Conservation (phyloP, 2,888 invertebrate genomes). For the Clusia tigrina region DNA sequence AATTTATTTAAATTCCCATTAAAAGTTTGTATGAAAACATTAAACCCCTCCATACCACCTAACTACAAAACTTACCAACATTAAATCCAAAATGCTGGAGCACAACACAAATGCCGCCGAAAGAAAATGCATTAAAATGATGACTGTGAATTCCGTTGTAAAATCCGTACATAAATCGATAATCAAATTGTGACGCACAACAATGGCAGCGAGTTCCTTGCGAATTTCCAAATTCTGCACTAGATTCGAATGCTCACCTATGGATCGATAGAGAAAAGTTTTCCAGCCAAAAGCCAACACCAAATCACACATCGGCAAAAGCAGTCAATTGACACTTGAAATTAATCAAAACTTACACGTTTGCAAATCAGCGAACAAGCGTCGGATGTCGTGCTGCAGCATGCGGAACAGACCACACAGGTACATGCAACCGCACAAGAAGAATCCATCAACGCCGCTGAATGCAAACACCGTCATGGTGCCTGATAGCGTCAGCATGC, state of each 20-base stretch:
- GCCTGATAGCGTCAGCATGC: slow-evolving; percentile 50
- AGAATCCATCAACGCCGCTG: slow-evolving; percentile 58
- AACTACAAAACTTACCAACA: slow-evolving; percentile 52
- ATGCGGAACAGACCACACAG: slow-evolving; percentile 52
- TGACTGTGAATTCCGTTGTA: slow-evolving; percentile 51
- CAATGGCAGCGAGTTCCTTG: slow-evolving; percentile 42
- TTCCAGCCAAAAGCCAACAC: slow-evolving; percentile 15
- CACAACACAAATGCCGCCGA: slow-evolving; percentile 60
- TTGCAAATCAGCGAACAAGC: slow-evolving; percentile 43
- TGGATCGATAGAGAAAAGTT: slow-evolving; percentile 10
- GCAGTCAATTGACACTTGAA: not conserved
- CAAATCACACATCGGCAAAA: not conserved
- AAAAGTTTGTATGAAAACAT: no score
- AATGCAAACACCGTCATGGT: slow-evolving; percentile 56
- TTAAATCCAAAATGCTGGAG: slow-evolving; percentile 58
- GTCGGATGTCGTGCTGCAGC: slow-evolving; percentile 53
- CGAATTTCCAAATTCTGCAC: slow-evolving; percentile 47
- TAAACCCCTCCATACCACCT: no score
- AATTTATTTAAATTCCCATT: no score
- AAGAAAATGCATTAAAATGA: slow-evolving; percentile 61
- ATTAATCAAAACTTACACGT: slow-evolving; percentile 43
- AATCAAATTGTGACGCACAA: slow-evolving; percentile 57
- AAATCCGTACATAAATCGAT: slow-evolving; percentile 60
- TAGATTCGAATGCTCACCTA: slow-evolving; percentile 40
- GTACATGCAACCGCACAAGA: slow-evolving; percentile 57